Evolutionary conservation across 1,140 invertebrate species (phyloP).

Genomic region (Brachystomella parvula): DNA sequence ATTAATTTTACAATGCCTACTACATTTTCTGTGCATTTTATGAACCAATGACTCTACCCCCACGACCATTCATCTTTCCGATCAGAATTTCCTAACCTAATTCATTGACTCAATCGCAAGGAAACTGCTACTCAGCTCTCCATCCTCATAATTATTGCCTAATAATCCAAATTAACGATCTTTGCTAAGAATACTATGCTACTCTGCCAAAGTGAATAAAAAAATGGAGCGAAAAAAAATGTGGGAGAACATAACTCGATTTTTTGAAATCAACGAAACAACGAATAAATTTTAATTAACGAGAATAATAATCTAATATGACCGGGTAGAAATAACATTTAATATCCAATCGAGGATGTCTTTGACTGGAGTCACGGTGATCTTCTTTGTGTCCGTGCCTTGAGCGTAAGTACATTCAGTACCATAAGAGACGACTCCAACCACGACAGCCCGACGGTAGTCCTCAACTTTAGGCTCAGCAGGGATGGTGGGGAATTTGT

Average conservation of each 20-base stretch:
- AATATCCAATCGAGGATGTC: slow-evolving; percentile 31
- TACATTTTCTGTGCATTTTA: no score
- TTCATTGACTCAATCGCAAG: no score
- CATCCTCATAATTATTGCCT: no score
- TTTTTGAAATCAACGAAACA: not conserved
- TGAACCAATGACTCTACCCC: no score
- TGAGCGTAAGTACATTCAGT: slow-evolving; percentile 29
- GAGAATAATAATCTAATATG: not conserved
- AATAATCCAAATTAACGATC: not conserved
- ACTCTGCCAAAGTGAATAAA: not conserved
- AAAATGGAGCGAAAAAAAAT: not conserved
- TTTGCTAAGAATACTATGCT: not conserved
- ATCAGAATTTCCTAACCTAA: no score
- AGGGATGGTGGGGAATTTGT: slow-evolving; percentile 8
- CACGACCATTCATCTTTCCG: no score
- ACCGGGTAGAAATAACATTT: slow-evolving; percentile 23
- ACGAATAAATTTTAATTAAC: not conserved
- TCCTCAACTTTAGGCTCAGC: slow-evolving; percentile 26
- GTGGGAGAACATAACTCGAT: no score
- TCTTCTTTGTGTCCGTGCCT: slow-evolving; percentile 20
- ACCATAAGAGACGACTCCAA: slow-evolving; percentile 32
- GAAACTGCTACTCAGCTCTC: no score
- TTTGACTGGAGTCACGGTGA: slow-evolving; percentile 28
- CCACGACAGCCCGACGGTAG: slow-evolving; percentile 27
- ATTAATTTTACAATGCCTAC: no score